Evolutionary conservation across 30 jellyfish, hydroid and myxozoan genomes (phyloP), one percentile per base, ranked within the genome.

Genomic region (Cassiopea andromeda): DNA sequence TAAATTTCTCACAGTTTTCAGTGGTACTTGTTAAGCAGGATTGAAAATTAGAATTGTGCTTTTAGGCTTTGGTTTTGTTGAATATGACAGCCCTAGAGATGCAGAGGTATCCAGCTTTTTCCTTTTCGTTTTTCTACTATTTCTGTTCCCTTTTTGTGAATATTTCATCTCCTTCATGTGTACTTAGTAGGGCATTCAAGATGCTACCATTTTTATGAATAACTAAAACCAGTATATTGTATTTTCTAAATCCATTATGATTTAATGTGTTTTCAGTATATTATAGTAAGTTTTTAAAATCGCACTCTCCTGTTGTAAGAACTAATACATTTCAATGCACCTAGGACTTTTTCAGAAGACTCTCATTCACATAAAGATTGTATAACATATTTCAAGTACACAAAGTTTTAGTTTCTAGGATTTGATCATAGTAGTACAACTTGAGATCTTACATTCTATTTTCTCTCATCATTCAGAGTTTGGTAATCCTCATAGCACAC

Each of bases 31-130:
- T 50, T 50, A 50, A 50, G 9, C 9, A 5, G 5, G 64, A 50
- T 2, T 9, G 5, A 50, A 50, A 3, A 61, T 61, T 2, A 3
- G 7, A 61, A 61, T 3, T 70, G 7, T 2, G 46, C 7, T 70
- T 60, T 54, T 64, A 90, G 97, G 94, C 15, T 91, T 82, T 78
- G 97, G 97, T 43, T 91, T 91, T 73, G 97, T 91, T 48, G 92
- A 91, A 74, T 91, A 91, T 72, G 97, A 84, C 45, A 90, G 82
- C 80, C 92, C 97, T 18, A 77, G 94, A 59, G 97, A 91, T 85
- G 97, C 97, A 91, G 97, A 91, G 97, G 97, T 91, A 77, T 50
- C 75, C 84, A 18, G 46, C 81, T 27, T 27, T 72, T 27, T n/a
- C n/a, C n/a, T n/a, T n/a, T n/a, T n/a, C n/a, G n/a, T n/a, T n/a